A percentile compares a stretch with the other conserved stretches of the same genome.
Conservation (phyloP, 2,113 vertebrate genomes). For the Calyptommatus sinebrachiatus region DNA sequence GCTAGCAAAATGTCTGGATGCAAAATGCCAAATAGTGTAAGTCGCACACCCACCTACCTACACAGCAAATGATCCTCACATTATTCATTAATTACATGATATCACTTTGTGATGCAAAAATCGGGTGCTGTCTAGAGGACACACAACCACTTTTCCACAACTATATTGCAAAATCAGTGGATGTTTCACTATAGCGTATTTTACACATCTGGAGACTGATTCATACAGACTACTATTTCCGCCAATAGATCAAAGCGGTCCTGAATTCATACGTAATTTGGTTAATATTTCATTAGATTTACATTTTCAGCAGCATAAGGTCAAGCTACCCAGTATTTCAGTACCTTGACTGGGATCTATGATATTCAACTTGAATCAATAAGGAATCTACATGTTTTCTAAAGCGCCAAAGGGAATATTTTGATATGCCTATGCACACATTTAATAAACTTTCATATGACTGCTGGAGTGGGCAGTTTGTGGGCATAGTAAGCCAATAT, state of each 20-base stretch:
- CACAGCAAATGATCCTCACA: too few species aligned
- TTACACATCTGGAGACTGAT: slow-evolving; percentile 11
- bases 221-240: slow-evolving; percentile 27
- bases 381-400: background rate
- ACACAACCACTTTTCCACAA: background rate
- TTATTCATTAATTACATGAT: too few species aligned
- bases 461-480: background rate
- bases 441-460: background rate
- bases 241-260: slow-evolving; percentile 19
- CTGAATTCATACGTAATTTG: slow-evolving; percentile 15
- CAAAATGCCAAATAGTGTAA: too few species aligned
- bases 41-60: too few species aligned
- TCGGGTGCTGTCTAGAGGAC: too few species aligned
- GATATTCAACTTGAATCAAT: background rate
- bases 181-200: background rate
- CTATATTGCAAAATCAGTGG: background rate
- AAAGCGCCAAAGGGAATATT: too few species aligned
- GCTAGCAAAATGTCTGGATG: too few species aligned
- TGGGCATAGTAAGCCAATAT: background rate
- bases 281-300: background rate
- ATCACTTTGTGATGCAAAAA: too few species aligned
- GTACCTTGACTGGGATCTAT: background rate
- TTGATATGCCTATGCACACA: background rate
- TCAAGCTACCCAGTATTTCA: background rate
- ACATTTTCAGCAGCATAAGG: background rate